Evolutionary conservation across 2,113 vertebrate species (phyloP).

Genomic region (Antigone vipio): DNA sequence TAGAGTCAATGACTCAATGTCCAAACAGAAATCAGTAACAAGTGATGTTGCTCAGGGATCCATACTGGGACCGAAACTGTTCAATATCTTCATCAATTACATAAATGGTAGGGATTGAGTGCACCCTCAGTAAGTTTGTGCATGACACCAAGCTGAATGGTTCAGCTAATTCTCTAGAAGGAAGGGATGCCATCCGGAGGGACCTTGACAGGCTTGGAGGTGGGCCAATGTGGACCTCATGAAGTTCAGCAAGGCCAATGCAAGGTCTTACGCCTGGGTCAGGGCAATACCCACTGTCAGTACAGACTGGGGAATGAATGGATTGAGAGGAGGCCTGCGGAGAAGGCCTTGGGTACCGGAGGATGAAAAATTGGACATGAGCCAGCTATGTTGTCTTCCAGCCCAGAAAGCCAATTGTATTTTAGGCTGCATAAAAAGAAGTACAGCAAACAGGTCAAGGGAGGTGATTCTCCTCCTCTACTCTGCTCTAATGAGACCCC

Average conservation of each 20-base stretch:
- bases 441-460: not conserved
- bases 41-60: not conserved
- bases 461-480: no score
- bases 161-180: not conserved
- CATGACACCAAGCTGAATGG: not conserved
- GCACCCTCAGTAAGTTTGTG: not conserved
- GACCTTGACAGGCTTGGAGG: not conserved
- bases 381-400: not conserved
- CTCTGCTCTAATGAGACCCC: not conserved
- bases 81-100: not conserved
- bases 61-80: rapidly evolving
- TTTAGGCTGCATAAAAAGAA: not conserved
- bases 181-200: not conserved
- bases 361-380: not conserved
- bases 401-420: not conserved
- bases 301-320: not conserved
- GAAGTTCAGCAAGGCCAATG: not conserved
- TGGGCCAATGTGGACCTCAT: not conserved
- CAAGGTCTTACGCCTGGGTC: not conserved
- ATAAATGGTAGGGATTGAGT: not conserved
- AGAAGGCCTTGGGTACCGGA: not conserved
- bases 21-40: not conserved
- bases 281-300: not conserved
- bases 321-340: not conserved
- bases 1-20: not conserved